phyloP scores from a whole-genome alignment of 2,113 vertebrate species.

The Tenebrosternarchus preto region DNA sequence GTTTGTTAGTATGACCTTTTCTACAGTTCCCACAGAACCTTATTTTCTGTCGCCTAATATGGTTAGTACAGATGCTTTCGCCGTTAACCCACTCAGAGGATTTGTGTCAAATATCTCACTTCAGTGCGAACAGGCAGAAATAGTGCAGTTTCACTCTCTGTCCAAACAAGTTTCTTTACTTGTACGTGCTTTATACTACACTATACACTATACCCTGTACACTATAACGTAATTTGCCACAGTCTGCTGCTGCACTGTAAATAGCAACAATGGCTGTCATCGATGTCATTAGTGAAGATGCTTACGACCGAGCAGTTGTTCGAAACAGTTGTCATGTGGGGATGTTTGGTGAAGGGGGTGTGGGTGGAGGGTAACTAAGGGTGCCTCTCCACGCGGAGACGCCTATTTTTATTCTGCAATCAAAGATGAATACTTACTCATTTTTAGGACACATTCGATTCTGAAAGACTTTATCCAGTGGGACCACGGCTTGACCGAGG shows the following conservation, averaged over 20 bases:
- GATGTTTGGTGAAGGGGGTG: neutral
- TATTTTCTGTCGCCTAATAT: conserved; percentile 7
- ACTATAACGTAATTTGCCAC: neutral
- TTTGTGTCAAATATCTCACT: conserved; percentile 21
- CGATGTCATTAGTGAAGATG: neutral
- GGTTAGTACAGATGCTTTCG: conserved; percentile 12
- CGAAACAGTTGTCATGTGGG: neutral
- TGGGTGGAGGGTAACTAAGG: neutral
- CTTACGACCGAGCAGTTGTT: neutral
- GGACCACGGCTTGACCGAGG: conserved; percentile 83
- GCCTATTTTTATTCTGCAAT: no score
- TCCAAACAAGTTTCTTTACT: neutral
- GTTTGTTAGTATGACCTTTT: conserved; percentile 6
- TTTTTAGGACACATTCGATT: conserved; percentile 80
- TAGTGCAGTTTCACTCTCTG: neutral
- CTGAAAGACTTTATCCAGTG: conserved; percentile 80
- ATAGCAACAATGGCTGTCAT: neutral
- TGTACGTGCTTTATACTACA: neutral
- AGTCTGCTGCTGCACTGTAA: neutral
- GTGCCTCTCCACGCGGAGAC: neutral
- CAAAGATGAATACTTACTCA: conserved; percentile 78
- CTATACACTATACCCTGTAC: no score
- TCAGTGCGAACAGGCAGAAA: conserved; percentile 5
- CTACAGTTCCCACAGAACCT: neutral
- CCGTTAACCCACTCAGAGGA: conserved; percentile 28